These are phyloP conservation scores for Dysmachus trigonus DNA, from an alignment of 2,888 invertebrate genomes.

Conservation along the genomic window DNA sequence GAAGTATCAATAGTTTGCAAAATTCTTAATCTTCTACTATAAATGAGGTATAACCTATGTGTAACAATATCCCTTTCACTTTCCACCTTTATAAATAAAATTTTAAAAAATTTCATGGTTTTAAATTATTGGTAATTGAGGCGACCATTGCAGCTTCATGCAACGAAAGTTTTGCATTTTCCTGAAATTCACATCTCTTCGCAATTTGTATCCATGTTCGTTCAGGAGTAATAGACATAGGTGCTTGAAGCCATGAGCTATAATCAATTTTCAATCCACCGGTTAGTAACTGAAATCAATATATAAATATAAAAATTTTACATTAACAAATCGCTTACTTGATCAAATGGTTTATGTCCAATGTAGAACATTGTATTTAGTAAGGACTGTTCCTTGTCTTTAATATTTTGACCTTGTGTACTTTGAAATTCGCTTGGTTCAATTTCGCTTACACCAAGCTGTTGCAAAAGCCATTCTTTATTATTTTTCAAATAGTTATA, in stretches of 20 bases:
- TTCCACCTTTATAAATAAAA: background rate
- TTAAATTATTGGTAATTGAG: conserved; percentile 62
- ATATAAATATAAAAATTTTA: background rate
- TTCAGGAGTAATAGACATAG: conserved; percentile 64
- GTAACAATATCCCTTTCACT: background rate
- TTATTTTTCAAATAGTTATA: conserved; percentile 77
- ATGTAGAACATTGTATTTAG: conserved; percentile 84
- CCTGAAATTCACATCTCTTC: conserved; percentile 65
- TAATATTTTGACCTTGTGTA: conserved; percentile 62
- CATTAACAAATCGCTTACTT: conserved; percentile 67
- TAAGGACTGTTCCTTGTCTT: conserved; percentile 66
- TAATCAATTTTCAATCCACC: conserved; percentile 65
- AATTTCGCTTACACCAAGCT: conserved; percentile 66
- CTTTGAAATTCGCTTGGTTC: conserved; percentile 58
- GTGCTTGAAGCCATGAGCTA: conserved; percentile 63
- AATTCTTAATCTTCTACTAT: too few relatives aligned
- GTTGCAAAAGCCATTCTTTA: conserved; percentile 73
- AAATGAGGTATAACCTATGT: too few relatives aligned
- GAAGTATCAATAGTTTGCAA: background rate
- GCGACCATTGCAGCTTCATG: conserved; percentile 65
- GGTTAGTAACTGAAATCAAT: conserved; percentile 60
- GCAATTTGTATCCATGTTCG: conserved; percentile 64
- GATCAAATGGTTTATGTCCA: conserved; percentile 78
- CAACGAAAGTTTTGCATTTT: conserved; percentile 60
- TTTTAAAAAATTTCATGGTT: conserved; percentile 32